A percentile compares a stretch with the other conserved stretches of the same genome.
These are phyloP conservation scores for Pachyramphus minor DNA, from an alignment of 2,113 vertebrate genomes.

Conservation along the genomic window DNA sequence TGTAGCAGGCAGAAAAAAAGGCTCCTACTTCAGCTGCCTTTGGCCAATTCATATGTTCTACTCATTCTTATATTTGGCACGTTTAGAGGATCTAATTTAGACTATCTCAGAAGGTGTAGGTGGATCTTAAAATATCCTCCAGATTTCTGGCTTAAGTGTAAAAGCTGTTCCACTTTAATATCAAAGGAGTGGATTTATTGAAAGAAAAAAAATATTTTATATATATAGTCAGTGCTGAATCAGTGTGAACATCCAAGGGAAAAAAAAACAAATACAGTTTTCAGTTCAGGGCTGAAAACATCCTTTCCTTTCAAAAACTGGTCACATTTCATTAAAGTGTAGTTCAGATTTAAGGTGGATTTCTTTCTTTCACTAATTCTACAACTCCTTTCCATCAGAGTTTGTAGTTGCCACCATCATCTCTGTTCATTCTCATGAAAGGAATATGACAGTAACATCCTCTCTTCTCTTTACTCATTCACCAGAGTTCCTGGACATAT, in stretches of 20 bases:
- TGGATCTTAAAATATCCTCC: conserved; percentile 36
- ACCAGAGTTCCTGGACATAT: background rate
- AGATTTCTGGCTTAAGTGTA: background rate
- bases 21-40: background rate
- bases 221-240: conserved; percentile 23
- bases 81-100: conserved; percentile 18
- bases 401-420: background rate
- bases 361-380: background rate
- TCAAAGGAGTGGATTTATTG: background rate
- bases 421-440: background rate
- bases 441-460: background rate
- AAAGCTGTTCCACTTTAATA: conserved; percentile 11
- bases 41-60: conserved; percentile 5
- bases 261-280: background rate
- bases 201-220: background rate
- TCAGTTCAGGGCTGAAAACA: background rate
- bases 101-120: conserved; percentile 21
- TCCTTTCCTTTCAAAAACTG: background rate
- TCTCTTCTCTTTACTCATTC: background rate
- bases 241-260: background rate
- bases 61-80: background rate
- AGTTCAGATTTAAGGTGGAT: background rate
- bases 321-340: background rate
- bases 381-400: background rate
- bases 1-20: background rate